A percentile compares a stretch with the other conserved stretches of the same genome.
phyloP scores from a whole-genome alignment of 2,797 vertebrate species.

The Rhodeus uyekii region DNA sequence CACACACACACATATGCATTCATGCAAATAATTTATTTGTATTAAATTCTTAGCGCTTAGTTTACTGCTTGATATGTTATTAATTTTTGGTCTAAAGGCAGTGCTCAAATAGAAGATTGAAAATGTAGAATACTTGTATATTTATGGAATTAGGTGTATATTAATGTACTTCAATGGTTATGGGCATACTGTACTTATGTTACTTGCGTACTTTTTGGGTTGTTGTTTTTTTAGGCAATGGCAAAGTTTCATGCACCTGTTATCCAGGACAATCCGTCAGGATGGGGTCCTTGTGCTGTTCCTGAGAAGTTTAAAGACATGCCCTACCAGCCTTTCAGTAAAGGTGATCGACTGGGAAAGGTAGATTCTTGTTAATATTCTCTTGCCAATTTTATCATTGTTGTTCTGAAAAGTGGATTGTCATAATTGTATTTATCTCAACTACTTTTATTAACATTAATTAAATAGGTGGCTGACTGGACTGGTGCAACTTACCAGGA shows the following conservation, averaged over 20 bases:
- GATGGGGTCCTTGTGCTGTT: slow-evolving; percentile 96
- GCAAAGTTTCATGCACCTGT: slow-evolving; percentile 94
- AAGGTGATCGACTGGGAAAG: slow-evolving; percentile 97
- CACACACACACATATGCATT: neutral
- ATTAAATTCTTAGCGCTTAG: neutral
- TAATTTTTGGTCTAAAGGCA: neutral
- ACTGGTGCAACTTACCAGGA: slow-evolving; percentile 98
- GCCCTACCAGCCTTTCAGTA: slow-evolving; percentile 99
- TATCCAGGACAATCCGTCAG: slow-evolving; percentile 96
- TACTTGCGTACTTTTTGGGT: no score
- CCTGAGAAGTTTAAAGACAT: slow-evolving; percentile 98
- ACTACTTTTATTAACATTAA: neutral
- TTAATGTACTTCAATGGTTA: neutral
- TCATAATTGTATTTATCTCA: neutral
- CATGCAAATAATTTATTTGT: neutral
- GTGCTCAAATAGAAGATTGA: neutral
- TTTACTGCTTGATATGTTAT: neutral
- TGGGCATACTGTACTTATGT: no score
- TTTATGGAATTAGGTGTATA: neutral
- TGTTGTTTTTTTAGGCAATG: slow-evolving; percentile 76
- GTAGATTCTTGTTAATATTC: slow-evolving; percentile 65
- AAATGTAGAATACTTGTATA: no score
- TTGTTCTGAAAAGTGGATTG: neutral
- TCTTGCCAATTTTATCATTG: neutral
- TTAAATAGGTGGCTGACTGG: slow-evolving; percentile 92